phyloP scores from a whole-genome alignment of 2,113 vertebrate species.

The Sardina pilchardus region DNA sequence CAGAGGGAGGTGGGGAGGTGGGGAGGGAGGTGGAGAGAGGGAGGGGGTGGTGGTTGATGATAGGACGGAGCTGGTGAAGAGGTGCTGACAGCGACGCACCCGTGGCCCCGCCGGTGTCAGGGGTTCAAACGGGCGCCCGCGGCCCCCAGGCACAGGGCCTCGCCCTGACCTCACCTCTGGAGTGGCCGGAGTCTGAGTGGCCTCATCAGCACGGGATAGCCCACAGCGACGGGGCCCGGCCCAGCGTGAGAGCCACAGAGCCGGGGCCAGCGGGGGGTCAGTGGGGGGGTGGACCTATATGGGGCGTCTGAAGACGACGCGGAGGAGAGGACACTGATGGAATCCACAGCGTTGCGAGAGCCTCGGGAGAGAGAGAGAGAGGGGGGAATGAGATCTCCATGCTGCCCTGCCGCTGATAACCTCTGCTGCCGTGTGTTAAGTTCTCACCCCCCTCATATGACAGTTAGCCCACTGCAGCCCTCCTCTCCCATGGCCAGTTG shows the following conservation, averaged over 20 bases:
- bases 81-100: conserved; percentile 19
- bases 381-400: not conserved
- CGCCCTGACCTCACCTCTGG: not conserved
- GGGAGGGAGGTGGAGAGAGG: not conserved
- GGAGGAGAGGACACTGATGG: conserved; percentile 11
- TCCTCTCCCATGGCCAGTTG: not conserved
- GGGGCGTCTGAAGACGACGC: not conserved
- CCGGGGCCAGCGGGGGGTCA: not conserved
- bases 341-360: not conserved
- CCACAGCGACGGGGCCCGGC: not conserved
- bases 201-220: not conserved
- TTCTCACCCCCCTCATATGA: not conserved
- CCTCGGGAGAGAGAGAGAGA: not conserved
- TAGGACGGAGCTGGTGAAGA: not conserved
- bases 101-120: conserved; percentile 4
- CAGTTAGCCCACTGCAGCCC: not conserved
- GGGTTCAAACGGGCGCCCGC: conserved; percentile 31
- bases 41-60: not conserved
- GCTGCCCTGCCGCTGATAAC: not conserved
- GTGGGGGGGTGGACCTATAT: not conserved
- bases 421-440: not conserved
- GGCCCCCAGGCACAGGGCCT: not conserved
- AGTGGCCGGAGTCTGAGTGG: not conserved
- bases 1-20: not conserved
- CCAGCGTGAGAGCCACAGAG: not conserved